Conservation (phyloP, 2,113 vertebrate genomes). For the Leuciscus idus region DNA sequence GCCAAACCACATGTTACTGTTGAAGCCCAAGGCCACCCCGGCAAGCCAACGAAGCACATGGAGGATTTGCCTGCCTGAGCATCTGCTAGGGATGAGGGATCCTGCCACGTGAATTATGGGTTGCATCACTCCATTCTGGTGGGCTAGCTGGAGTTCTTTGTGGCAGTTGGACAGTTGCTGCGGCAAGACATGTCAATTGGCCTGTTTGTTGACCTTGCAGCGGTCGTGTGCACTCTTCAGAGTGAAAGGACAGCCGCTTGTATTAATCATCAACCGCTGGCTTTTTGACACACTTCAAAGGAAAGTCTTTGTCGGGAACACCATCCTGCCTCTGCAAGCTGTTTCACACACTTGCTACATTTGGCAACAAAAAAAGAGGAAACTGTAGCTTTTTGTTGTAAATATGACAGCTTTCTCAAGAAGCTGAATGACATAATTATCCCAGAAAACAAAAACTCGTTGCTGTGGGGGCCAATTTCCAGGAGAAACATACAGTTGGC, state of each 20-base stretch:
- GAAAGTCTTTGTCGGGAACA: conserved; percentile 41
- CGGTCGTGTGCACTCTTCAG: conserved; percentile 60
- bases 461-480: not conserved
- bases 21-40: conserved; percentile 71
- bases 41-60: conserved; percentile 70
- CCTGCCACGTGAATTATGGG: conserved; percentile 50
- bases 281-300: conserved; percentile 44
- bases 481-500: not conserved
- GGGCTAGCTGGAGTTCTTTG: conserved; percentile 8
- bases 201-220: conserved; percentile 71
- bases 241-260: conserved; percentile 68
- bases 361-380: not conserved
- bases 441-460: not conserved
- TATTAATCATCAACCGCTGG: conserved; percentile 59
- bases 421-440: not conserved
- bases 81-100: conserved; percentile 67
- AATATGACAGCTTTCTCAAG: not conserved
- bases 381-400: not conserved
- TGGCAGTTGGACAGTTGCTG: conserved; percentile 30
- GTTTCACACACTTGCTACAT: not conserved
- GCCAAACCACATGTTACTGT: conserved; percentile 80
- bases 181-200: conserved; percentile 55
- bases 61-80: conserved; percentile 68
- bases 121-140: conserved; percentile 29
- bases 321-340: conserved; percentile 13